Evolutionary conservation across 1,140 invertebrate species (phyloP).

Genomic region (Tetramorium simillimum): DNA sequence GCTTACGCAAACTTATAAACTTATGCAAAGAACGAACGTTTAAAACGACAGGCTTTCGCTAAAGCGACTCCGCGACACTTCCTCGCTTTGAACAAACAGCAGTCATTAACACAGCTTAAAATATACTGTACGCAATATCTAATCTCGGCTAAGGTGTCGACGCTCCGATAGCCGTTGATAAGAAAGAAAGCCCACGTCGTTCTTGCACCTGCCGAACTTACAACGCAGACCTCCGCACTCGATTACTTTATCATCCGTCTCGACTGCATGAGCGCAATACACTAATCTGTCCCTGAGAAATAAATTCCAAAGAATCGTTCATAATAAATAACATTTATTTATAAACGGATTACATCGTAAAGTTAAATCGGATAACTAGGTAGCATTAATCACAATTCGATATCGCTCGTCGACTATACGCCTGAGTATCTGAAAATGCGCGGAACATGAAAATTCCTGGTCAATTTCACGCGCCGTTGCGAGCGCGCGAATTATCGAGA

Average conservation of each 20-base stretch:
- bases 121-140: constrained; percentile 62
- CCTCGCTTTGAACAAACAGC: background rate
- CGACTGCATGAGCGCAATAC: background rate
- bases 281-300: background rate
- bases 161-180: constrained; percentile 68
- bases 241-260: background rate
- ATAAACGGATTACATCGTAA: constrained; percentile 22
- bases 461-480: background rate
- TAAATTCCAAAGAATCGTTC: background rate
- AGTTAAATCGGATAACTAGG: background rate
- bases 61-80: background rate
- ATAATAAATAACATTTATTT: constrained; percentile 55
- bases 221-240: background rate
- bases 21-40: background rate
- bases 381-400: constrained; percentile 27
- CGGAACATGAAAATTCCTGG: background rate
- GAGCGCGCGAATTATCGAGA: background rate
- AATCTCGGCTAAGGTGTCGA: constrained; percentile 69
- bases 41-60: background rate
- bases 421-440: background rate
- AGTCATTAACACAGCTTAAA: background rate
- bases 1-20: background rate
- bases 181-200: constrained; percentile 35
- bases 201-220: background rate
- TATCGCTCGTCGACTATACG: background rate